Percentiles rank a stretch among this genome's conserved stretches.
phyloP scores from a whole-genome alignment of 2,888 invertebrate species.

The Cerastis leucographa region DNA sequence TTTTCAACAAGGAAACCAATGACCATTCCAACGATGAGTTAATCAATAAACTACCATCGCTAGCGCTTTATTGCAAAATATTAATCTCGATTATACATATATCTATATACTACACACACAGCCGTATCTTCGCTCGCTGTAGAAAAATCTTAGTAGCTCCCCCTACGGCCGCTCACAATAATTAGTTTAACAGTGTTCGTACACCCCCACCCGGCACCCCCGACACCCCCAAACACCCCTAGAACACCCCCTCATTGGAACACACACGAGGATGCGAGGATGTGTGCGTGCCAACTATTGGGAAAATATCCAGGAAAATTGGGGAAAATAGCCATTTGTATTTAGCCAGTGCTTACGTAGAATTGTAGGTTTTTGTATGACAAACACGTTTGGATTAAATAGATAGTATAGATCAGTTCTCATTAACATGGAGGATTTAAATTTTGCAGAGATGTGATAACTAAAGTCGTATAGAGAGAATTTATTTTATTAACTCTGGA shows the following conservation, averaged over 20 bases:
- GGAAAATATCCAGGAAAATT: conserved; percentile 77
- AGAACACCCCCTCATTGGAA: conserved; percentile 60
- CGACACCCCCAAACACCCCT: conserved; percentile 48
- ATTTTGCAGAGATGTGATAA: conserved; percentile 37
- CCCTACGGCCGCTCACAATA: conserved; percentile 78
- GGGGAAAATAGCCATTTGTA: conserved; percentile 76
- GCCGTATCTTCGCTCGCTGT: conserved; percentile 69
- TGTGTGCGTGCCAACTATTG: conserved; percentile 75
- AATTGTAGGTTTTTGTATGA: conserved; percentile 58
- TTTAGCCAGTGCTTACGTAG: conserved; percentile 62
- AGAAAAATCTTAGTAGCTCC: conserved; percentile 80
- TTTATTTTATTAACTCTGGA: conserved; percentile 32
- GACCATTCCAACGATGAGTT: conserved; percentile 18
- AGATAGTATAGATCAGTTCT: conserved; percentile 36
- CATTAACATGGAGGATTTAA: conserved; percentile 35
- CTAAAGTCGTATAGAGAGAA: background rate
- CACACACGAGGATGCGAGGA: conserved; percentile 62
- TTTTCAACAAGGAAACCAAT: conserved; percentile 46
- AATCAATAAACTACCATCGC: conserved; percentile 59
- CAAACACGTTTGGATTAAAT: conserved; percentile 53
- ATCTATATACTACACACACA: conserved; percentile 64
- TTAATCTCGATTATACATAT: conserved; percentile 66
- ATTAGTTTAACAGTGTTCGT: conserved; percentile 85
- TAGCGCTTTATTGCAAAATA: conserved; percentile 66
- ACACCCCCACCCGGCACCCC: conserved; percentile 65